These are phyloP conservation scores for Apamea crenata DNA, from an alignment of 2,888 invertebrate genomes.

Conservation along the genomic window DNA sequence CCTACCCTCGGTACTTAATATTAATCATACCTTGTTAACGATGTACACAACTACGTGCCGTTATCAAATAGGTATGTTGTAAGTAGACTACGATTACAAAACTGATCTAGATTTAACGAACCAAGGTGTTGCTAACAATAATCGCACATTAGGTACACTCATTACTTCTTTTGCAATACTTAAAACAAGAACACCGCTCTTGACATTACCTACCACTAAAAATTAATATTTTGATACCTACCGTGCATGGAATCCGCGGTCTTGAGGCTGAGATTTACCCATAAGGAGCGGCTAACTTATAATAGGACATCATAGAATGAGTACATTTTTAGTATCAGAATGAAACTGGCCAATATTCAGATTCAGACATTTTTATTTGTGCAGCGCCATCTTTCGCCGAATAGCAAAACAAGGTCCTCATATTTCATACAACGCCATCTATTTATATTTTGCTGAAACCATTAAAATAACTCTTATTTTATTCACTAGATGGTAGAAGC, in stretches of 20 bases:
- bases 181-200: not conserved
- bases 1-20: constrained; percentile 12
- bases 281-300: no score
- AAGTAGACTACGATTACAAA: constrained; percentile 65
- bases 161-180: constrained; percentile 39
- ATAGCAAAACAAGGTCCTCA: constrained; percentile 37
- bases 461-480: rapidly evolving
- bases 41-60: constrained; percentile 56
- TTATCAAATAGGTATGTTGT: constrained; percentile 67
- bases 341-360: not conserved
- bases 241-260: not conserved
- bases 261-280: no score
- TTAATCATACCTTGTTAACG: constrained; percentile 38
- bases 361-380: not conserved
- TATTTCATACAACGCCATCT: constrained; percentile 1
- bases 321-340: not conserved
- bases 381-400: constrained; percentile 61
- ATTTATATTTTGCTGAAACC: not conserved
- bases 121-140: constrained; percentile 57
- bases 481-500: constrained; percentile 8
- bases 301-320: not conserved
- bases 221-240: not conserved
- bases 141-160: constrained; percentile 42
- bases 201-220: not conserved
- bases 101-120: constrained; percentile 64